Evolutionary conservation across 2,888 invertebrate species (phyloP).

Genomic region (Stenotaenia linearis): DNA sequence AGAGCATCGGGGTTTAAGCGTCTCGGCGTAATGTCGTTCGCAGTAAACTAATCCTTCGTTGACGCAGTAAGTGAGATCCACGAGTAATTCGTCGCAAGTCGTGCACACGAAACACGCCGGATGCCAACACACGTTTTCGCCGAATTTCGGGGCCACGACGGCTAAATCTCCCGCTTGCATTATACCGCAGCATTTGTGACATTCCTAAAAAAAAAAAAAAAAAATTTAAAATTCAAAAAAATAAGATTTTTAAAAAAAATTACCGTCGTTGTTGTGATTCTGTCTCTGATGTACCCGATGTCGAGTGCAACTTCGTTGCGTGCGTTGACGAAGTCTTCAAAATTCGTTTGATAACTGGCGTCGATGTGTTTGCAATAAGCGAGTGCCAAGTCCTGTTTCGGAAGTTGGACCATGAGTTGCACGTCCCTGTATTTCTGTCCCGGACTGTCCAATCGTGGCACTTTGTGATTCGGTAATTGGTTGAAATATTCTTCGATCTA

Average conservation of each 20-base stretch:
- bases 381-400: conserved; percentile 86
- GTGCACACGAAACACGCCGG: conserved; percentile 88
- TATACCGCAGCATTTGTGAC: conserved; percentile 73
- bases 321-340: conserved; percentile 88
- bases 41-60: conserved; percentile 82
- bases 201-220: conserved; percentile 55
- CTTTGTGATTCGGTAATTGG: conserved; percentile 74
- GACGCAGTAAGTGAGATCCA: conserved; percentile 93
- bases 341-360: conserved; percentile 68
- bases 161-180: conserved; percentile 75
- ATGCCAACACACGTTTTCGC: conserved; percentile 73
- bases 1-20: conserved; percentile 88
- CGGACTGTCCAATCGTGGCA: conserved; percentile 65
- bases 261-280: conserved; percentile 46
- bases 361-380: conserved; percentile 83
- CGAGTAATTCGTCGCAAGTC: conserved; percentile 83
- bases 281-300: conserved; percentile 62
- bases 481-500: conserved; percentile 93
- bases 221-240: not conserved
- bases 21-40: conserved; percentile 93
- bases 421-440: conserved; percentile 75
- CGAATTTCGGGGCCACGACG: conserved; percentile 76
- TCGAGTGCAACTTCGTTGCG: conserved; percentile 94
- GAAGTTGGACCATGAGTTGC: conserved; percentile 81
- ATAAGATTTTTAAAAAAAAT: conserved; percentile 14